phyloP scores from a whole-genome alignment of 2,888 invertebrate species.

The Temnothorax unifasciatus region DNA sequence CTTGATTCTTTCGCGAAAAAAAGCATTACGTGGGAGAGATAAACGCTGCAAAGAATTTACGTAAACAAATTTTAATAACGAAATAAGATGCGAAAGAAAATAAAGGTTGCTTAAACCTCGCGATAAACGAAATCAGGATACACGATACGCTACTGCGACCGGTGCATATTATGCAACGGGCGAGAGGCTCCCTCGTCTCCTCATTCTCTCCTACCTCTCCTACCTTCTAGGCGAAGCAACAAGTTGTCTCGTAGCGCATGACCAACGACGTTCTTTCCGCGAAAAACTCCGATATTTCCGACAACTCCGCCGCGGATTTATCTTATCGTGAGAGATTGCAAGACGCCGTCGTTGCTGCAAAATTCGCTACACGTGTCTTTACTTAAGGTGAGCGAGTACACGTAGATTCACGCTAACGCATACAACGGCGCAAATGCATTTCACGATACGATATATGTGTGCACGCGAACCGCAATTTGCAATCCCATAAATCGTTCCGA shows the following conservation, averaged over 20 bases:
- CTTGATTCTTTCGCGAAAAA: neutral
- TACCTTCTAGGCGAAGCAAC: slow-evolving; percentile 62
- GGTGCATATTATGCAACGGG: slow-evolving; percentile 53
- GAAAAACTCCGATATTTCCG: slow-evolving; percentile 65
- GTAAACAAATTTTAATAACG: neutral
- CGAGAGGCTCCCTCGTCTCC: slow-evolving; percentile 24
- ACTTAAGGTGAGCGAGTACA: slow-evolving; percentile 16
- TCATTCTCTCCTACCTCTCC: neutral
- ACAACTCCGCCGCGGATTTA: slow-evolving; percentile 43
- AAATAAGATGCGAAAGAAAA: neutral
- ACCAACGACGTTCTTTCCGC: slow-evolving; percentile 56
- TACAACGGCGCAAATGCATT: slow-evolving; percentile 2
- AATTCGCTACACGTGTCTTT: slow-evolving; percentile 53
- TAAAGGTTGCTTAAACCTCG: neutral
- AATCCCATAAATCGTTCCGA: slow-evolving; percentile 22
- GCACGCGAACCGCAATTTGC: slow-evolving; percentile 19
- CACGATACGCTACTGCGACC: neutral
- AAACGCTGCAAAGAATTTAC: neutral
- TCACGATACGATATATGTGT: slow-evolving; percentile 27
- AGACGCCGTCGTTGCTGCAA: slow-evolving; percentile 4
- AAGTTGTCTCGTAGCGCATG: slow-evolving; percentile 57
- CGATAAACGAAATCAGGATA: neutral
- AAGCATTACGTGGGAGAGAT: neutral
- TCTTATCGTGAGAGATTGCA: slow-evolving; percentile 61
- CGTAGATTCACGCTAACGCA: slow-evolving; percentile 1